These are phyloP conservation scores for Elysia crispata DNA, from an alignment of 2,888 invertebrate species.

Conservation along the genomic window DNA sequence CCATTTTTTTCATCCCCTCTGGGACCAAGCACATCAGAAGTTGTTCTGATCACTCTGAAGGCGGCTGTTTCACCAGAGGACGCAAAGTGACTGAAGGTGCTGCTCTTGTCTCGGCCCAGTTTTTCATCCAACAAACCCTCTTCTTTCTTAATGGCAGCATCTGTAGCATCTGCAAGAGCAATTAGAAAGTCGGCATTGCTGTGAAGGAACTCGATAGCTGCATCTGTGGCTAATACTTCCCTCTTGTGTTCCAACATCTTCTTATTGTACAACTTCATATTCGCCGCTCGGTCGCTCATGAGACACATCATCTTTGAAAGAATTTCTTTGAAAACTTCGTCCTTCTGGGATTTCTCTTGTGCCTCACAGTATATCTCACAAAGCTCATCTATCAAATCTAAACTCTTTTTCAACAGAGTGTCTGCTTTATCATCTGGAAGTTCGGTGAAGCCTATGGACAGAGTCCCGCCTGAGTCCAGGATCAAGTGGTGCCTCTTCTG, in stretches of 20 bases:
- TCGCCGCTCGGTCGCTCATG: constrained; percentile 18
- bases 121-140: not conserved
- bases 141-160: not conserved
- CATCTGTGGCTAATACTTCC: constrained; percentile 4
- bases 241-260: constrained; percentile 30
- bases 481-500: constrained; percentile 21
- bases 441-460: not conserved
- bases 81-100: not conserved
- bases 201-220: constrained; percentile 23
- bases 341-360: too few species aligned
- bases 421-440: constrained; percentile 2
- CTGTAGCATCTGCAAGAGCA: constrained; percentile 21
- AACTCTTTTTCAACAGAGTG: constrained; percentile 13
- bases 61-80: constrained; percentile 17
- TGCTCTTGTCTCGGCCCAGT: constrained; percentile 14
- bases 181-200: constrained; percentile 33
- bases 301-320: constrained; percentile 24
- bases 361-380: not conserved
- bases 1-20: constrained; percentile 33
- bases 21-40: constrained; percentile 12
- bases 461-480: not conserved
- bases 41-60: constrained; percentile 2
- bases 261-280: constrained; percentile 30
- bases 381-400: constrained; percentile 20
- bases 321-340: not conserved